phyloP scores from a whole-genome alignment of 2,113 vertebrate genomes.

The Eurypyga helias region DNA sequence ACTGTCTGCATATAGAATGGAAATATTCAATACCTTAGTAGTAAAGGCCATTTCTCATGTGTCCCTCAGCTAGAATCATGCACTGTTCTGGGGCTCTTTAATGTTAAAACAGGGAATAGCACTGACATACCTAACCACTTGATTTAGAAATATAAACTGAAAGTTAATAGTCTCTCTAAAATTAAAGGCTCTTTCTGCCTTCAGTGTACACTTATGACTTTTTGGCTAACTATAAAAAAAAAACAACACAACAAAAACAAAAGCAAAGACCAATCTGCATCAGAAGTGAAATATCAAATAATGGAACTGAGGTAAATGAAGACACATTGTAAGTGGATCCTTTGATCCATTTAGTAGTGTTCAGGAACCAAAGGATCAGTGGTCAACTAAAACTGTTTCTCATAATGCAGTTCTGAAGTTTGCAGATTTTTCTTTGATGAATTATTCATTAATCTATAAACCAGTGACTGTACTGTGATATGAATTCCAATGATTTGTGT shows the following conservation, averaged over 20 bases:
- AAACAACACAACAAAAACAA: neutral
- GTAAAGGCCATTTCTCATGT: neutral
- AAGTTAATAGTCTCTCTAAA: neutral
- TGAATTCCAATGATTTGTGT: neutral
- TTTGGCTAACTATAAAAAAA: neutral
- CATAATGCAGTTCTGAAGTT: neutral
- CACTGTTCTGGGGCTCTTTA: neutral
- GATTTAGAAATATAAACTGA: neutral
- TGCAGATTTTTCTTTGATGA: neutral
- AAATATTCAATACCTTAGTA: neutral
- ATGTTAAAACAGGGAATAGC: neutral
- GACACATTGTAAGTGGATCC: neutral
- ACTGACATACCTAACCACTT: neutral
- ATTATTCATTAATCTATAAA: conserved; percentile 25
- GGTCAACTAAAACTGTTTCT: neutral
- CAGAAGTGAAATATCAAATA: neutral
- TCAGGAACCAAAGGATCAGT: neutral
- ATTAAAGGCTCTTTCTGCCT: neutral
- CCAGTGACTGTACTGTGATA: neutral
- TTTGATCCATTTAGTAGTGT: neutral
- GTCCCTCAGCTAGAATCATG: neutral
- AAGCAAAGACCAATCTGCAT: neutral
- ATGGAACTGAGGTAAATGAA: neutral
- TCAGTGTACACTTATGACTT: neutral
- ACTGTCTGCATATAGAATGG: neutral